Percentiles rank a stretch among this genome's conserved stretches.
phyloP scores from a whole-genome alignment of 2,888 invertebrate species.

The Chrysina gloriosa region DNA sequence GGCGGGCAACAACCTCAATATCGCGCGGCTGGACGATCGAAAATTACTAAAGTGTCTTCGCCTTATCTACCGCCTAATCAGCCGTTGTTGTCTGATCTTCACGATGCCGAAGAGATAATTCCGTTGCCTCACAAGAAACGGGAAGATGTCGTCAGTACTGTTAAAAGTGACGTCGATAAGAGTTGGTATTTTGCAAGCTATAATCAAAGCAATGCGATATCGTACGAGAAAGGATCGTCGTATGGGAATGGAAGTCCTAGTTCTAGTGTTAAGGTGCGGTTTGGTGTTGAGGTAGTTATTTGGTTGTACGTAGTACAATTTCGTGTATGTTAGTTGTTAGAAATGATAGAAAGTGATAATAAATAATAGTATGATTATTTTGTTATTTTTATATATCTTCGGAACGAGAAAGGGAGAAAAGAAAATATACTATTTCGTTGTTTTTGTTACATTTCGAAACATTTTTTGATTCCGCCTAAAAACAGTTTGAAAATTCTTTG shows the following conservation, averaged over 20 bases:
- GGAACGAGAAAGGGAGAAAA: too few relatives aligned
- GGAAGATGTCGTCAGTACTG: slow-evolving; percentile 27
- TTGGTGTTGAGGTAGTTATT: slow-evolving; percentile 11
- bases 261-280: background rate
- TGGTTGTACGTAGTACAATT: slow-evolving; percentile 19
- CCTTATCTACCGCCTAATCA: slow-evolving; percentile 58
- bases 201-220: slow-evolving; percentile 68
- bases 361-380: too few relatives aligned
- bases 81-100: slow-evolving; percentile 50
- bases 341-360: too few relatives aligned
- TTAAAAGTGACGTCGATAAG: slow-evolving; percentile 58
- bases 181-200: slow-evolving; percentile 89
- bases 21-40: slow-evolving; percentile 67
- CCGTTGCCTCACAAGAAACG: slow-evolving; percentile 31
- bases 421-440: too few relatives aligned
- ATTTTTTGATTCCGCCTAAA: too few relatives aligned
- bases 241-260: too few relatives aligned
- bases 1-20: slow-evolving; percentile 67
- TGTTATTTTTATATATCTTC: too few relatives aligned
- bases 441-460: too few relatives aligned
- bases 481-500: too few relatives aligned
- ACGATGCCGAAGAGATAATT: slow-evolving; percentile 45
- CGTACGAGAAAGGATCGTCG: background rate
- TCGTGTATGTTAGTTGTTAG: slow-evolving; percentile 13
- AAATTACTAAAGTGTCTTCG: slow-evolving; percentile 71